Percentiles rank a stretch among this genome's conserved stretches.
phyloP scores from a whole-genome alignment of 2,888 invertebrate species.

The Tetrapedia diversipes region DNA sequence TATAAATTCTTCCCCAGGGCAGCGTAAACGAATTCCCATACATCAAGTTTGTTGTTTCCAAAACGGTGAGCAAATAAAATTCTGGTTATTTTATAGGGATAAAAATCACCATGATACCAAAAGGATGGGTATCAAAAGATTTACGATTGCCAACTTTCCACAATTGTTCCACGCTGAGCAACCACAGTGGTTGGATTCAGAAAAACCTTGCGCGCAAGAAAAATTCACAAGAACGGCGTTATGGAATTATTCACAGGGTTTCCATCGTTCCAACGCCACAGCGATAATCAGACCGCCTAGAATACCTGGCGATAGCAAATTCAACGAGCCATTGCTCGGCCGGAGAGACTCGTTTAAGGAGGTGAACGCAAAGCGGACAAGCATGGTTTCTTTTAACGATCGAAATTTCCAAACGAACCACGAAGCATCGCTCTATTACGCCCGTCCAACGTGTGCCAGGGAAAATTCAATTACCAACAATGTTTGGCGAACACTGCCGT shows the following conservation, averaged over 20 bases:
- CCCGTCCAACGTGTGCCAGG: conserved; percentile 33
- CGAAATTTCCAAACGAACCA: conserved; percentile 73
- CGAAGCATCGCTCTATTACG: conserved; percentile 71
- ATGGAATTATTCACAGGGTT: background rate
- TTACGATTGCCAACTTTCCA: background rate
- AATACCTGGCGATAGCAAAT: conserved; percentile 47
- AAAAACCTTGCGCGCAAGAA: background rate
- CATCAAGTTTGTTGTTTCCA: too few relatives aligned
- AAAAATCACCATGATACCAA: too few relatives aligned
- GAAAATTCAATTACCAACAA: conserved; percentile 40
- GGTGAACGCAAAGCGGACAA: conserved; percentile 52
- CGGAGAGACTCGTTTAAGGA: conserved; percentile 47
- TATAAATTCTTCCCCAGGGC: background rate
- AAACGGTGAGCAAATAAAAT: too few relatives aligned
- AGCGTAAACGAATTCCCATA: background rate
- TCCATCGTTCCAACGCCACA: conserved; percentile 12
- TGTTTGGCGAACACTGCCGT: background rate
- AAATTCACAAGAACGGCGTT: background rate
- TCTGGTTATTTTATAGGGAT: too few relatives aligned
- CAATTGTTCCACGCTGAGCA: background rate
- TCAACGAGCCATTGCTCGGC: conserved; percentile 61
- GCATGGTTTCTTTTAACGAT: conserved; percentile 69
- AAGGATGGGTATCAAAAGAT: background rate
- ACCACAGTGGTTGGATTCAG: background rate
- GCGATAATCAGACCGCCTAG: conserved; percentile 63